Base-by-base conservation (phyloP, 1,140 invertebrate genomes). In the Sarcophaga peregrina region DNA sequence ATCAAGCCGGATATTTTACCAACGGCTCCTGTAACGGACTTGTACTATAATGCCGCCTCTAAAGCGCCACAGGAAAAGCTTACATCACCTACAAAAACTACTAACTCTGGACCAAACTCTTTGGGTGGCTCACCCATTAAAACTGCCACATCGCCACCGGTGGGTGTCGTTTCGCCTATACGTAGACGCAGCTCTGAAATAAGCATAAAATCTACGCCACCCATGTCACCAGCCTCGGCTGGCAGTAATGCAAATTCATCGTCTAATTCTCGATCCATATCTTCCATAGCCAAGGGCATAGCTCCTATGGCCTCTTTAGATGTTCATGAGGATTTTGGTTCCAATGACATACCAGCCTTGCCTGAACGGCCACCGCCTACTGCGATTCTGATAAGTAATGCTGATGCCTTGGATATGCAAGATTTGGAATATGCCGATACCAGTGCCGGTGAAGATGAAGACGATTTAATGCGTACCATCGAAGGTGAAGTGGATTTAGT, bases 351-450 rank as follows among this genome's bases (percentile, higher is more conserved):
- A 45, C 89, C 88, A 0, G 83, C 85, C n/a, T 73, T 89, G 17
- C 89, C 89, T 1, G 87, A 86, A 74, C 84, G 86, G 3, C 87
- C 85, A 75, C 85, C 86, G 50, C 81, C 85, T 0, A 78, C 86
- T 0, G 25, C 45, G 3, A 9, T 13, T 20, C 50, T 17, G 11
- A 76, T 46, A 15, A 54, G 46, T 0, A 84, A 85, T 7, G 85
- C 85, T 0, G 72, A 76, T 83, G 9, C 82, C 50, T 50, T 90
- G 5, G 89, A 90, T 85, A 75, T 90, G 90, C 85, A 92, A 91
- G 89, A 89, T 88, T 62, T 92, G 87, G 87, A 93, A 84, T 93
- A 91, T 87, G 92, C 91, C 4, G 92, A 92, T 86, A 92, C 91
- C 11, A 92, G 91, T 72, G 92, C 91, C 68, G 91, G 91, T 74